Evolutionary conservation across 2,888 invertebrate species (phyloP).

Genomic region (Panzeria rudis): DNA sequence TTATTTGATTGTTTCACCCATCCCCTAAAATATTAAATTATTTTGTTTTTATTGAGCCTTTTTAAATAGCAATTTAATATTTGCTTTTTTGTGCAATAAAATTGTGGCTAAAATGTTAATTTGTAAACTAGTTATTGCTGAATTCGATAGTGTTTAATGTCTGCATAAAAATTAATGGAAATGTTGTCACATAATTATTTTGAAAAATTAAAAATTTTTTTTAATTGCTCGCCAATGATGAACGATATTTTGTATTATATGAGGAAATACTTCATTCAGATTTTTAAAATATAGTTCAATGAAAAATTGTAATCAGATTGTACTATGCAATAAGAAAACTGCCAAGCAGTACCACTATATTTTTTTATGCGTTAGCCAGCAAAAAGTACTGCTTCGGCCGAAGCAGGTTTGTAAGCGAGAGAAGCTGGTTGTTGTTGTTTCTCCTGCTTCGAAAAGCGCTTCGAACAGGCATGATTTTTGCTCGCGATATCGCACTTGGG

Average conservation of each 20-base stretch:
- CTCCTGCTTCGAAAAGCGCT: too few species aligned
- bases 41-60: constrained; percentile 7
- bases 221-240: neutral
- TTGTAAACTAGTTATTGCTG: constrained; percentile 19
- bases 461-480: too few species aligned
- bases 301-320: too few species aligned
- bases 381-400: too few species aligned
- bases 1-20: constrained; percentile 38
- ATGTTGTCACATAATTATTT: constrained; percentile 27
- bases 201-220: neutral
- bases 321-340: too few species aligned
- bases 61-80: constrained; percentile 5
- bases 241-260: neutral
- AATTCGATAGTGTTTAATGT: constrained; percentile 4
- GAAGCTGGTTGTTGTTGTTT: too few species aligned
- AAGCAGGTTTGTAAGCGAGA: too few species aligned
- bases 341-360: too few species aligned
- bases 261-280: neutral
- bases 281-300: too few species aligned
- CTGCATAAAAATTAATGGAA: constrained; percentile 2
- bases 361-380: too few species aligned
- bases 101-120: constrained; percentile 52
- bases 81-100: constrained; percentile 6
- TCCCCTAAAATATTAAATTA: constrained; percentile 4
- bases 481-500: too few species aligned